Conservation (phyloP, 2,888 invertebrate species). For the Helobdella robusta region DNA sequence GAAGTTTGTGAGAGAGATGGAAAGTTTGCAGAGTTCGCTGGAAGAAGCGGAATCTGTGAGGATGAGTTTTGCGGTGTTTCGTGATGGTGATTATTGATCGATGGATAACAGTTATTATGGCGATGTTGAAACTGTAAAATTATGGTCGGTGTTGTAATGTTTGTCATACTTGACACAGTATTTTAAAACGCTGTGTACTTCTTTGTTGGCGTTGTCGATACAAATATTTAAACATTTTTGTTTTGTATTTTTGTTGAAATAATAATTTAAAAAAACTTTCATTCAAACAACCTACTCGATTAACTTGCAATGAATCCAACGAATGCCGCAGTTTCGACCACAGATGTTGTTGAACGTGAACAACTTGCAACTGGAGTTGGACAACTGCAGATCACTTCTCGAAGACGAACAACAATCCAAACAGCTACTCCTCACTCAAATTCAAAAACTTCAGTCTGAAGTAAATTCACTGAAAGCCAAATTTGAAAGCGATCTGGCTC, state of each 20-base stretch:
- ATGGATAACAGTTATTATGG: no score
- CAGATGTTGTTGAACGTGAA: slow-evolving; percentile 3
- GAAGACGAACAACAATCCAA: slow-evolving; percentile 14
- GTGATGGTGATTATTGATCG: no score
- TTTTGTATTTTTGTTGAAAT: no score
- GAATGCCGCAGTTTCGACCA: slow-evolving; percentile 12
- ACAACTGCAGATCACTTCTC: neutral
- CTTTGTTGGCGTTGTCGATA: no score
- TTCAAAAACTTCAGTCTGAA: slow-evolving; percentile 17
- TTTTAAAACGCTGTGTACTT: no score
- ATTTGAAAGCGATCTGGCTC: slow-evolving; percentile 13
- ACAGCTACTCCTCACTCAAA: slow-evolving; percentile 8
- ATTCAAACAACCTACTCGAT: no score
- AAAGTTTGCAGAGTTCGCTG: neutral
- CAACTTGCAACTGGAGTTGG: slow-evolving; percentile 12
- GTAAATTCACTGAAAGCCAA: neutral
- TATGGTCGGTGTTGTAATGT: no score
- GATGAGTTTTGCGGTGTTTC: no score
- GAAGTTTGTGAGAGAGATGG: slow-evolving; percentile 13
- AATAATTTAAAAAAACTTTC: no score
- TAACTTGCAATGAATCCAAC: neutral
- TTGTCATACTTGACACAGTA: no score
- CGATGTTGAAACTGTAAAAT: no score
- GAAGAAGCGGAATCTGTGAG: slow-evolving; percentile 21
- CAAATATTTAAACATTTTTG: no score